Base-by-base conservation (phyloP, 2,888 invertebrate species). In the Cataglyphis albicans region DNA sequence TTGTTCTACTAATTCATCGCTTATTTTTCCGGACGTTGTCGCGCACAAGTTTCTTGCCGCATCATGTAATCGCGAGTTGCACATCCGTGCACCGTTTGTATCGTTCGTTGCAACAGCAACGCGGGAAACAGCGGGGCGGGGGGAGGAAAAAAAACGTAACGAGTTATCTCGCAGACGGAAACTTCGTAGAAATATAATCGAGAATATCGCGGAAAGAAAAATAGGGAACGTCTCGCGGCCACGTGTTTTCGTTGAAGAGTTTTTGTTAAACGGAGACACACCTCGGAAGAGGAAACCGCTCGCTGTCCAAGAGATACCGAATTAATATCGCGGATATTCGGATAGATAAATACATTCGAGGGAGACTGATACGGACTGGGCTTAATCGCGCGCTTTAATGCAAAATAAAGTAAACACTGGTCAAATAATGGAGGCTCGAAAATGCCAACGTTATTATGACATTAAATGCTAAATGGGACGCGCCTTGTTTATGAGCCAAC, bases 381-480 rank as follows among this genome's bases (percentile, higher is more conserved):
- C 70, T 86, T 86, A 83, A 87, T 88, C 89, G 86, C 76, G 88
- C 85, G 88, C 85, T 88, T 91, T 93, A 93, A 93, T 92, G 92
- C 91, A 84, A 91, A 92, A 91, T 91, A 92, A 92, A 92, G 90
- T 90, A 93, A 93, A 93, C 92, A 92, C 70, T 68, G 74, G 38
- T 52, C 32, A 6, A 35, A 35, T 6, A 35, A 35, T 35, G 21
- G 82, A 73, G 68, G 76, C n/a, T 82, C 87, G 90, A 91, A 90
- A 92, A 91, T 89, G 90, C 90, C 89, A 91, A 87, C 91, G 91
- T 92, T 92, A 93, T 93, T 92, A 92, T 90, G 90, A 92, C 91
- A 92, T 93, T 93, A 93, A 93, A 93, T 91, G 93, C 91, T 92
- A 92, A 93, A 93, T 93, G 84, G 89, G 61, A 73, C 82, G 84